Evolutionary conservation across 2,888 invertebrate genomes (phyloP).

Genomic region (Eupithecia subfuscata): DNA sequence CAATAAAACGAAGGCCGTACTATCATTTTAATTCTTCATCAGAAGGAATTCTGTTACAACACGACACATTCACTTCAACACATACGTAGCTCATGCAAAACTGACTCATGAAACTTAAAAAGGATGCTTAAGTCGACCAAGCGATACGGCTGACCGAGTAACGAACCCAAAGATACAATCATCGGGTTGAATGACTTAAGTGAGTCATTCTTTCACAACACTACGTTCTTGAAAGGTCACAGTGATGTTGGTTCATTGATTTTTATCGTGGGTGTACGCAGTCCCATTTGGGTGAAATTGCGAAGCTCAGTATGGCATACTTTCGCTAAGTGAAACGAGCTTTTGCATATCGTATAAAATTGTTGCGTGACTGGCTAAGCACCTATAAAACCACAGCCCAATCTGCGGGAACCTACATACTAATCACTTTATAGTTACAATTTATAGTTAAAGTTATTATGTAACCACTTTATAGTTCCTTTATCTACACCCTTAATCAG

Average conservation of each 20-base stretch:
- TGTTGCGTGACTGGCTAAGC: slow-evolving; percentile 6
- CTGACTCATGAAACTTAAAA: slow-evolving; percentile 72
- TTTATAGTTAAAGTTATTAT: no score
- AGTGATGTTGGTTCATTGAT: slow-evolving; percentile 57
- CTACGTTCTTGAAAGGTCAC: slow-evolving; percentile 75
- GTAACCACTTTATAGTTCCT: neutral
- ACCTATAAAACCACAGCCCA: slow-evolving; percentile 2
- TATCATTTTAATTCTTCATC: neutral
- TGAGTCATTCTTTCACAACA: slow-evolving; percentile 73
- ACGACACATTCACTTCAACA: slow-evolving; percentile 48
- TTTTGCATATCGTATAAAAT: slow-evolving; percentile 6
- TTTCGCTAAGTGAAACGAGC: slow-evolving; percentile 32
- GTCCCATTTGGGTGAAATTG: slow-evolving; percentile 32
- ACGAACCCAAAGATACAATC: slow-evolving; percentile 53
- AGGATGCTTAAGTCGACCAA: slow-evolving; percentile 62
- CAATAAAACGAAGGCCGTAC: neutral
- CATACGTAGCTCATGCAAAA: slow-evolving; percentile 47
- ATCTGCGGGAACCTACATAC: neutral
- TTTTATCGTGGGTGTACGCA: slow-evolving; percentile 45
- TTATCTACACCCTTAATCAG: neutral
- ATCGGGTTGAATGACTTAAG: slow-evolving; percentile 71
- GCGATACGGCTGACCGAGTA: slow-evolving; percentile 70
- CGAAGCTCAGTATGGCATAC: slow-evolving; percentile 28
- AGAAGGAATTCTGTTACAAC: slow-evolving; percentile 42
- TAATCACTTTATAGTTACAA: neutral